Evolutionary conservation across 64 coral and sea anemone genomes (phyloP).

Genomic region (Montipora cactus): DNA sequence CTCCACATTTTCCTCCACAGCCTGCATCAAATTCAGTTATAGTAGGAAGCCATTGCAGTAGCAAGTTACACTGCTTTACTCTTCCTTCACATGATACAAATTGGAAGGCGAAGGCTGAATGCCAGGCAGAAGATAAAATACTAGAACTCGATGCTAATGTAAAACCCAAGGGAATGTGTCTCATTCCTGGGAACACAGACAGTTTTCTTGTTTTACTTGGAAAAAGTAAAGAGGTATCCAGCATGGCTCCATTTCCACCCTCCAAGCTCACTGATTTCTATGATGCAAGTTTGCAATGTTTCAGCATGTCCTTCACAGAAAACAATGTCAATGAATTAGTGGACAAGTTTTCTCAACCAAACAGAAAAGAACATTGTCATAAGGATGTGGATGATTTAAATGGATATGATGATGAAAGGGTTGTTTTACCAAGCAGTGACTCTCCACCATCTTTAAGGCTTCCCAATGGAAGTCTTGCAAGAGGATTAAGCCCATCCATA

Average conservation of each 20-base stretch:
- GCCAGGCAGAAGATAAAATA: neutral
- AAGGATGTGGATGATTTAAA: neutral
- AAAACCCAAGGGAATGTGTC: slow-evolving; percentile 31
- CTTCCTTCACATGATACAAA: neutral
- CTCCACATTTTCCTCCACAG: neutral
- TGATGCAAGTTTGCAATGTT: slow-evolving; percentile 20
- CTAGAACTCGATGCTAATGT: neutral
- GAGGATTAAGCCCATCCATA: neutral
- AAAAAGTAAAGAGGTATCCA: neutral
- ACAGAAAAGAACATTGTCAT: neutral
- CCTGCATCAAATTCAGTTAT: neutral
- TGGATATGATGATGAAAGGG: neutral
- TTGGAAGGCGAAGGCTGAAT: slow-evolving; percentile 12
- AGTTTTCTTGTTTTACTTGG: slow-evolving; percentile 29
- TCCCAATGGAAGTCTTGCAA: slow-evolving; percentile 10
- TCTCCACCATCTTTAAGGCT: neutral
- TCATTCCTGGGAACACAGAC: neutral
- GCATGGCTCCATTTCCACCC: slow-evolving; percentile 1
- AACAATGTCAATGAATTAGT: neutral
- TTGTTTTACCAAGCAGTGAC: neutral
- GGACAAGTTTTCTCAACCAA: neutral
- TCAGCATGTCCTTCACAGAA: neutral
- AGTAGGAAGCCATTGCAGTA: slow-evolving; percentile 28
- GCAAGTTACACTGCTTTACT: neutral
- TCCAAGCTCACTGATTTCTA: neutral